A percentile compares a stretch with the other conserved stretches of the same genome.
Evolutionary conservation across 2,888 invertebrate genomes (phyloP).

Genomic region (Periphyllus acericola): DNA sequence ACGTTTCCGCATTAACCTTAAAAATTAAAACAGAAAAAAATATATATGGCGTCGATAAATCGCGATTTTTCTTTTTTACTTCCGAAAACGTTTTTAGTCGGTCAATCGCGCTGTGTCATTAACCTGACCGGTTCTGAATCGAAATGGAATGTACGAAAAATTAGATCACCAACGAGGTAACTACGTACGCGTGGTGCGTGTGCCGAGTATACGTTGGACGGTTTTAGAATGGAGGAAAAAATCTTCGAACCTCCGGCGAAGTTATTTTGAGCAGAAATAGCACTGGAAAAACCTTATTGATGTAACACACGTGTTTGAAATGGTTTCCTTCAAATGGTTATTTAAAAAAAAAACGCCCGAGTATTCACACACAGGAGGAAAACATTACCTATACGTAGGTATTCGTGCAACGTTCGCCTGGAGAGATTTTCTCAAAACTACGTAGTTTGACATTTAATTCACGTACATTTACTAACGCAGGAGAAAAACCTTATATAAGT

Average conservation of each 20-base stretch:
- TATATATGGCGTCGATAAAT: background rate
- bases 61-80: background rate
- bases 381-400: too few species aligned
- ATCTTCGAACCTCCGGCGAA: background rate
- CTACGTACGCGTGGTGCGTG: too few species aligned
- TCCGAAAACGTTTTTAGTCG: background rate
- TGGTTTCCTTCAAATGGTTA: too few species aligned
- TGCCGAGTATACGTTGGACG: background rate
- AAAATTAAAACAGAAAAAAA: too few species aligned
- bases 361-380: too few species aligned
- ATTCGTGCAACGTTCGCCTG: too few species aligned
- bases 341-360: too few species aligned
- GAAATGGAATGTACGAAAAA: background rate
- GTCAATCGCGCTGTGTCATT: background rate
- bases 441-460: too few species aligned
- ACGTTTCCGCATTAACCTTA: too few species aligned
- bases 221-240: background rate
- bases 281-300: background rate
- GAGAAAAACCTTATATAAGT: too few species aligned
- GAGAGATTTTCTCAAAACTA: too few species aligned
- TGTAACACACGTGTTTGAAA: background rate
- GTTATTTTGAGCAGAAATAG: background rate
- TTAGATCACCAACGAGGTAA: background rate
- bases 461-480: too few species aligned
- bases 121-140: background rate